These are phyloP conservation scores for Empis livida DNA, from an alignment of 2,888 invertebrate genomes.

Conservation along the genomic window DNA sequence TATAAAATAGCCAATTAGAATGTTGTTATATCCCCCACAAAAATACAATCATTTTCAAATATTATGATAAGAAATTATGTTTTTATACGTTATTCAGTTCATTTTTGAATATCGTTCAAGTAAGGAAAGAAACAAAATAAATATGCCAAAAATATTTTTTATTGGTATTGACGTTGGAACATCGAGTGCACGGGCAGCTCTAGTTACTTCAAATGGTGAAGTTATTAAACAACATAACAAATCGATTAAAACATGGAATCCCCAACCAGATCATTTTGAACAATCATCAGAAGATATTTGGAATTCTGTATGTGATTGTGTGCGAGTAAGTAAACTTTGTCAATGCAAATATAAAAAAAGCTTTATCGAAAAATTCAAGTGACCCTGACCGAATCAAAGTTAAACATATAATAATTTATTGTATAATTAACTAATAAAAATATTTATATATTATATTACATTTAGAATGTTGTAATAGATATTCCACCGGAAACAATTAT, in stretches of 20 bases:
- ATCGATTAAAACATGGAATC: conserved; percentile 64
- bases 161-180: conserved; percentile 91
- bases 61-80: too few species aligned
- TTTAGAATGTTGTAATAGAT: conserved; percentile 46
- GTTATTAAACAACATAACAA: conserved; percentile 49
- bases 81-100: too few species aligned
- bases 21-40: too few species aligned
- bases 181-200: conserved; percentile 74
- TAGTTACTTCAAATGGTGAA: conserved; percentile 57
- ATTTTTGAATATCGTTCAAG: too few species aligned
- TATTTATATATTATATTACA: conserved; percentile 15
- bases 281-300: conserved; percentile 88
- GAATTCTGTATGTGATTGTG: conserved; percentile 48
- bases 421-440: conserved; percentile 2
- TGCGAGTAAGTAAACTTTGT: conserved; percentile 50
- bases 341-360: background rate
- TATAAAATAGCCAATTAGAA: too few species aligned
- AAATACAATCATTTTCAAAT: too few species aligned
- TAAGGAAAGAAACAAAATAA: too few species aligned
- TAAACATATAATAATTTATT: too few species aligned
- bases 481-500: conserved; percentile 46
- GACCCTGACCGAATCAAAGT: too few species aligned
- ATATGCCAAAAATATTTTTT: conserved; percentile 40
- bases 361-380: too few species aligned
- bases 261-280: conserved; percentile 65